Base-by-base conservation (phyloP, 2,113 vertebrate genomes). In the Oostethus manadensis region DNA sequence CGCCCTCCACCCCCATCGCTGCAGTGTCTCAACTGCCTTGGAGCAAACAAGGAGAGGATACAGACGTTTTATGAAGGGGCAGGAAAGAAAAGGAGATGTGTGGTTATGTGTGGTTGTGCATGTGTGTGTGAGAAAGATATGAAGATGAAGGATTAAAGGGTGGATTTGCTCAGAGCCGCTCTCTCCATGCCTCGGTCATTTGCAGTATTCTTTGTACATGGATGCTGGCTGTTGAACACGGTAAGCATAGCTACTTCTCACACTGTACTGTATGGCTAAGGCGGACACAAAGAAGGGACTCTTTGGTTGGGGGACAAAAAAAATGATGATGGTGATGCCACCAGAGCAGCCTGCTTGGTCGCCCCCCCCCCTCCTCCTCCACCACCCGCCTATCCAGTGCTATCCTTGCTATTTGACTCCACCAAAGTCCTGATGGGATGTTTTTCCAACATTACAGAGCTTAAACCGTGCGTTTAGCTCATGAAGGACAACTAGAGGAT, bases 1-100 rank as follows among this genome's bases (percentile, higher is more conserved):
- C 88, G 76, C 86, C 86, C 86, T 88, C 88, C 87, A 85, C 90
- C 90, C 88, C 89, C 88, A 89, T 85, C 81, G 86, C 90, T 89
- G 88, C 88, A 90, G 89, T 88, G 87, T 91, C 88, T 90, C 86
- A 86, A 86, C 90, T 90, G 88, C 82, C 87, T 90, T 60, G 77
- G 81, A 90, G 88, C 89, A 89, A 89, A 88, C 79, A 11, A 76
- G 83, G 80, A 84, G 86, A 88, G 86, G 84, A 90, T 89, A 80
- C 84, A 78, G 82, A 84, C 82, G 64, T 14, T 14, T 42, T 79
- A 82, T 81, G 81, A 76, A 83, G 83, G 79, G 74, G 51, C 35
- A 59, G 33, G 60, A 17, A 67, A 42, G 51, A 64, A 60, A 62
- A 66, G 58, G 58, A 68, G 51, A 50, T 66, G 53, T 60, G 47